phyloP scores from a whole-genome alignment of 2,888 invertebrate species.

The Alcis repandata region DNA sequence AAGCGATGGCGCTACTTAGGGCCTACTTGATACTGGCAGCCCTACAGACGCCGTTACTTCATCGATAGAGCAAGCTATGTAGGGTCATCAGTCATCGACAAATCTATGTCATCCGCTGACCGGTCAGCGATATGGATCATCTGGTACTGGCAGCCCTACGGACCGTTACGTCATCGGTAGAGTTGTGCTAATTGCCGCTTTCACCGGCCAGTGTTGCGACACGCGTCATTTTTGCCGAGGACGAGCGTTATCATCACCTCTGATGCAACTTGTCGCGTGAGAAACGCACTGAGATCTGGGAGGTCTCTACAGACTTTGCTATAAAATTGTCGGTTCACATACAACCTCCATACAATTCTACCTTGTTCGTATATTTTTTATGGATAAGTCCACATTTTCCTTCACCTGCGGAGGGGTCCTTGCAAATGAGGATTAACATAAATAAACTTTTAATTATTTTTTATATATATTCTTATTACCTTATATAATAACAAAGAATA shows the following conservation, averaged over 20 bases:
- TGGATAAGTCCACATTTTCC: no score
- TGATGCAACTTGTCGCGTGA: conserved; percentile 48
- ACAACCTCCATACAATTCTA: no score
- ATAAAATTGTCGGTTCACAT: no score
- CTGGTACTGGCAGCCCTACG: conserved; percentile 28
- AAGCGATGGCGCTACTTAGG: no score
- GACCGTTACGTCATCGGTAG: conserved; percentile 36
- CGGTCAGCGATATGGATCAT: conserved; percentile 21
- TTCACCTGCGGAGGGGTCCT: no score
- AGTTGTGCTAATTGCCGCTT: conserved; percentile 48
- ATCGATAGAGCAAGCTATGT: background rate
- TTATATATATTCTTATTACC: no score
- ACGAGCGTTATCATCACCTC: conserved; percentile 43
- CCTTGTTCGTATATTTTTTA: no score
- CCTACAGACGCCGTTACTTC: background rate
- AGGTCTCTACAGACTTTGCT: background rate
- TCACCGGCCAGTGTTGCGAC: conserved; percentile 47
- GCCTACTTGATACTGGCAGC: background rate
- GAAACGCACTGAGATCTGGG: conserved; percentile 37
- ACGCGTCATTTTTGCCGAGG: conserved; percentile 45
- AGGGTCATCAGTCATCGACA: conserved; percentile 12
- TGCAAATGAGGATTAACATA: no score
- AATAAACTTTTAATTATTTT: no score
- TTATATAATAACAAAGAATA: no score
- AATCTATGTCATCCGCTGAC: conserved; percentile 18